phyloP scores from a whole-genome alignment of 2,113 vertebrate genomes.

The Microcebus jonahi region DNA sequence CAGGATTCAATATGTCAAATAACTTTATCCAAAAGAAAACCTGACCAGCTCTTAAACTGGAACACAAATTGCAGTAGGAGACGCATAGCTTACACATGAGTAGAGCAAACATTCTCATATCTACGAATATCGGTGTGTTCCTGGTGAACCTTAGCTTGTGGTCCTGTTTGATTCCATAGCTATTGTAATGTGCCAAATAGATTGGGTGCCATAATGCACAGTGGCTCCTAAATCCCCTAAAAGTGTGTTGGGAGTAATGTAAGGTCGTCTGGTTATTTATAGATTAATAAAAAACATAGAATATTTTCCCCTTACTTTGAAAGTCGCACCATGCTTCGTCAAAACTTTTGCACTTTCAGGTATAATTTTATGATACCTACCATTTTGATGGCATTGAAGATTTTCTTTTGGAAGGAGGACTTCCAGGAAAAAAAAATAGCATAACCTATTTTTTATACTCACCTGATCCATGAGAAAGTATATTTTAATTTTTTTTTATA shows the following conservation, averaged over 20 bases:
- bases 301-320: slow-evolving; percentile 27
- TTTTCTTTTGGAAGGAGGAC: slow-evolving; percentile 32
- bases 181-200: slow-evolving; percentile 49
- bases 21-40: slow-evolving; percentile 55
- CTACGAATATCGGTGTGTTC: background rate
- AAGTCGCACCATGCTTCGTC: background rate
- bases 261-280: slow-evolving; percentile 53
- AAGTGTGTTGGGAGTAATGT: slow-evolving; percentile 18
- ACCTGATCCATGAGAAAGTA: background rate
- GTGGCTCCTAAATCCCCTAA: background rate
- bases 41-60: background rate
- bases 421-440: background rate
- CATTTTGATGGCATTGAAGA: background rate
- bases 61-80: slow-evolving; percentile 56
- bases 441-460: background rate
- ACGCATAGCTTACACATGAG: slow-evolving; percentile 49
- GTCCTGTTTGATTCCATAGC: slow-evolving; percentile 53
- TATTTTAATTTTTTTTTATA: background rate
- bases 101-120: background rate
- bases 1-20: background rate
- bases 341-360: background rate
- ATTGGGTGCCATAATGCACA: background rate
- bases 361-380: background rate
- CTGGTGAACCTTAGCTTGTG: background rate
- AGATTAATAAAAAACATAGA: background rate